phyloP scores from a whole-genome alignment of 2,888 invertebrate species.

The Cryptus viduatorius region DNA sequence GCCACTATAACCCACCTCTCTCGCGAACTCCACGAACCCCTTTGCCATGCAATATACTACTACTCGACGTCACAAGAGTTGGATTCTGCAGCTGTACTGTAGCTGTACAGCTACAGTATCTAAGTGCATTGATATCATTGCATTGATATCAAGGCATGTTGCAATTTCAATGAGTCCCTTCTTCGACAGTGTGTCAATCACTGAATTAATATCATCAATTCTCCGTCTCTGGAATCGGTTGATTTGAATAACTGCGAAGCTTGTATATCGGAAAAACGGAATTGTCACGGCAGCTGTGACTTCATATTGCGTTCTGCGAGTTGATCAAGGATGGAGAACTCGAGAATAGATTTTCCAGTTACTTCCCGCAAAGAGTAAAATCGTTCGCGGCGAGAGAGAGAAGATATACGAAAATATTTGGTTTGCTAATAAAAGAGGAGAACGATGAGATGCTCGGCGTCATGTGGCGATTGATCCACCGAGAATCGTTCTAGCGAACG shows the following conservation, averaged over 20 bases:
- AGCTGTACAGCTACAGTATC: not conserved
- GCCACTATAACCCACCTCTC: slow-evolving; percentile 6
- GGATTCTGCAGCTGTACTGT: not conserved
- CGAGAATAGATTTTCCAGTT: slow-evolving; percentile 29
- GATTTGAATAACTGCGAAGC: slow-evolving; percentile 20
- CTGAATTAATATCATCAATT: too few species aligned
- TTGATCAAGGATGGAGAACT: slow-evolving; percentile 13
- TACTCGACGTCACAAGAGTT: not conserved
- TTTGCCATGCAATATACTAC: not conserved
- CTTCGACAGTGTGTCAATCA: too few species aligned
- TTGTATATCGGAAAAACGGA: slow-evolving; percentile 7
- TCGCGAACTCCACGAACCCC: slow-evolving; percentile 4
- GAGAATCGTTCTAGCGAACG: slow-evolving; percentile 30
- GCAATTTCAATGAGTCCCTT: too few species aligned
- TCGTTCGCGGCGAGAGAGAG: slow-evolving; percentile 17
- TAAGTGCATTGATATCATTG: too few species aligned
- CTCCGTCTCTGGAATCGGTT: too few species aligned
- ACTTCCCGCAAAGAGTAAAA: slow-evolving; percentile 26
- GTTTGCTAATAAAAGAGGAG: slow-evolving; percentile 49
- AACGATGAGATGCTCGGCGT: not conserved
- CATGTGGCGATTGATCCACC: slow-evolving; percentile 16
- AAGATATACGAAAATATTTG: slow-evolving; percentile 38
- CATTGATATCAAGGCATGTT: too few species aligned
- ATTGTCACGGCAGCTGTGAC: slow-evolving; percentile 48
- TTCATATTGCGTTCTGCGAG: slow-evolving; percentile 22